A percentile compares a stretch with the other conserved stretches of the same genome.
Conservation (phyloP, 2,113 vertebrate genomes). For the Antigone vipio region DNA sequence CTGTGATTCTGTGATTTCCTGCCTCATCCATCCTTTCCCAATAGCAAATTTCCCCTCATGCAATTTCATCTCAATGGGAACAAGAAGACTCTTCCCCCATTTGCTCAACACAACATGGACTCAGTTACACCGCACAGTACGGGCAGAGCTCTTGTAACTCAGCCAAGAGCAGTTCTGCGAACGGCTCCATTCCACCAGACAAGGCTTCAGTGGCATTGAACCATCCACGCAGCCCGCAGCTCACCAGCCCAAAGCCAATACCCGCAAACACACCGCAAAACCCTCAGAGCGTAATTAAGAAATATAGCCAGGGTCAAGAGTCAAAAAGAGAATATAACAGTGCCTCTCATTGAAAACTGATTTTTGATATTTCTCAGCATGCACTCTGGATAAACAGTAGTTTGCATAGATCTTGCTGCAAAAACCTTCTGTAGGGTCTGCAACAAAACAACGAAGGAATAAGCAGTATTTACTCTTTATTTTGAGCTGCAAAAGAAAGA, state of each 20-base stretch:
- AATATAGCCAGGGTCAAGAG: not conserved
- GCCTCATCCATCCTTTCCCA: not conserved
- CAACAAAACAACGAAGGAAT: not conserved
- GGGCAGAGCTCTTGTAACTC: not conserved
- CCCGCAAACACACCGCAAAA: not conserved
- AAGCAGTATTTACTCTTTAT: not conserved
- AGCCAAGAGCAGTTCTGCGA: not conserved
- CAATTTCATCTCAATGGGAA: not conserved
- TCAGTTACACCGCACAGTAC: not conserved
- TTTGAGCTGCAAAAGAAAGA: not conserved
- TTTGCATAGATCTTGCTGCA: not conserved
- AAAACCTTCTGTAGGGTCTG: not conserved
- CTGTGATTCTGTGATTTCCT: not conserved
- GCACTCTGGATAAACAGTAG: not conserved
- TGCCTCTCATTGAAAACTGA: not conserved
- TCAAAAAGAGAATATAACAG: not conserved
- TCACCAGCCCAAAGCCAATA: not conserved
- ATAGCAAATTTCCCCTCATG: not conserved
- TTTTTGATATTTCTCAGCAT: not conserved
- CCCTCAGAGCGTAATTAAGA: not conserved
- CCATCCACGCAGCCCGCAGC: accelerated
- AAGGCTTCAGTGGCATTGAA: not conserved
- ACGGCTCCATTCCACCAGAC: not conserved
- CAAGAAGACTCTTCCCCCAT: not conserved
- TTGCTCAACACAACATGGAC: not conserved